Evolutionary conservation across 2,888 invertebrate genomes (phyloP), one percentile per base, ranked within the genome.

Genomic region (Luperina testacea): DNA sequence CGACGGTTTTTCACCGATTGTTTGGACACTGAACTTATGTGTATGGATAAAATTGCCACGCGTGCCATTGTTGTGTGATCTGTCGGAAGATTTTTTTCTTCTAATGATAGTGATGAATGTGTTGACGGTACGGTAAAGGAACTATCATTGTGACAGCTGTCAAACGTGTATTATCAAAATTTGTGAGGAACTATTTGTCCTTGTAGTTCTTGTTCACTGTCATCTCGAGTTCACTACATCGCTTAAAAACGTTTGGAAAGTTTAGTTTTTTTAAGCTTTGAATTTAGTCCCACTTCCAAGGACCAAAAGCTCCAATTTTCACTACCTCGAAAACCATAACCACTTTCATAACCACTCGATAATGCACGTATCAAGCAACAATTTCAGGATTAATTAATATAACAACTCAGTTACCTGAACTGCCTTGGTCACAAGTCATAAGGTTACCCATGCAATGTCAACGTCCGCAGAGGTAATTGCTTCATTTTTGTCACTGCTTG

Each of bases 1-100:
- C 84, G 89, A 83, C 82, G 87, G 92, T 94, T 96, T 95, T 96
- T 95, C 95, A 94, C 92, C 93, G 90, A 94, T 95, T 95, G 94
- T 94, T 90, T 92, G 94, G 92, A 89, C 94, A 87, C 90, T 94
- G 95, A 95, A 95, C 94, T 94, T 89, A 75, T 78, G 81, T 84
- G 84, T 81, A 87, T 86, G 89, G 83, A 88, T 88, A 90, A 82
- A 84, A 80, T 87, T 86, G 82, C 83, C 89, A 88, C 90, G 83
- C 85, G 82, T 86, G 83, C 84, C 65, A 89, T 89, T 89, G 91
- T 90, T 90, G 85, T 91, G 91, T 91, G 91, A 89, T 89, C 72
- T 92, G 92, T 92, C 92, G 94, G 94, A 94, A 94, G 92, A 76
- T 87, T 85, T 89, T 79, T 87, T 86, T 83, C 84, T 87, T 84